Conservation (phyloP, 2,113 vertebrate species). For the Phalacrocorax aristotelis region DNA sequence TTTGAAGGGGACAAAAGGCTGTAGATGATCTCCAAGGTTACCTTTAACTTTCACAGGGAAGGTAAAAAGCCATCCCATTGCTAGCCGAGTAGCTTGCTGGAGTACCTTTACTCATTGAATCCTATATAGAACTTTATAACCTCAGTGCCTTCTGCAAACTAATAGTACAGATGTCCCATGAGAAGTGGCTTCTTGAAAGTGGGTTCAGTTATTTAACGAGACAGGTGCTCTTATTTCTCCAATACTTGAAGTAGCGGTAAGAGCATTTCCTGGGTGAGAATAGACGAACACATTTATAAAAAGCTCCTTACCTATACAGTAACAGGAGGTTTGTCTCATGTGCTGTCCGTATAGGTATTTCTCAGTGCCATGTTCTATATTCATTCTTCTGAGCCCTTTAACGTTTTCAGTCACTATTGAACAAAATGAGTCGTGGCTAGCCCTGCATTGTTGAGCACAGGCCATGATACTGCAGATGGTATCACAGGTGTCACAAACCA, state of each 20-base stretch:
- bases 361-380: rapidly evolving
- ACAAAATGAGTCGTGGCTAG: not conserved
- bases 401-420: rapidly evolving
- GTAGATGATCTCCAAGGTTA: not conserved
- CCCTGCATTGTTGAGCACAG: rapidly evolving
- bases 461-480: rapidly evolving
- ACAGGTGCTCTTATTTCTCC: not conserved
- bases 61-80: not conserved
- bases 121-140: not conserved
- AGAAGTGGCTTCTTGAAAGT: not conserved
- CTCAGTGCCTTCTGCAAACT: not conserved
- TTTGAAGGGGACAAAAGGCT: not conserved
- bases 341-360: not conserved
- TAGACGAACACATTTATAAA: rapidly evolving
- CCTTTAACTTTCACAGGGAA: not conserved
- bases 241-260: not conserved
- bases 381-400: not conserved
- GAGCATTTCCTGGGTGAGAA: not conserved
- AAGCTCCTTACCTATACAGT: not conserved
- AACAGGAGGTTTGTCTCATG: not conserved
- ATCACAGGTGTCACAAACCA: not conserved
- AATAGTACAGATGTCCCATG: not conserved
- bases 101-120: not conserved
- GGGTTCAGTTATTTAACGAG: not conserved
- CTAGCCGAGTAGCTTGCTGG: not conserved